These are phyloP conservation scores for Benthosema pterotum DNA, from an alignment of 2,797 vertebrate genomes.

Conservation along the genomic window DNA sequence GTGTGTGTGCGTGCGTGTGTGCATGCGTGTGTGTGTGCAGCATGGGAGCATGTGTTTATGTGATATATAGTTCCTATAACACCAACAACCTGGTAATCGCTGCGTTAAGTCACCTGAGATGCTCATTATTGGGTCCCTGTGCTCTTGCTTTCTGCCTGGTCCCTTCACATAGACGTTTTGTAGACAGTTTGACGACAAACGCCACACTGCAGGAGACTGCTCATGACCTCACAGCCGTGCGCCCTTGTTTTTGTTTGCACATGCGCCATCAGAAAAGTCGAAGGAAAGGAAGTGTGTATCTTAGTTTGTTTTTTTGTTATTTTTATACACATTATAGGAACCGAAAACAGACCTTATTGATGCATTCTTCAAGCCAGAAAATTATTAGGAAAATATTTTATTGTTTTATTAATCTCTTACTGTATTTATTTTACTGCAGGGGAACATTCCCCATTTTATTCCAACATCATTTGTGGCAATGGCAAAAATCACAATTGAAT, in stretches of 20 bases:
- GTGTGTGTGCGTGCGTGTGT: neutral
- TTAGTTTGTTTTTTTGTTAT: no score
- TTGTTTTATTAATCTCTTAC: no score
- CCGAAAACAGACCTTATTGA: no score
- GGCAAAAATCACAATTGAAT: no score
- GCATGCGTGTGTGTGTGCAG: conserved; percentile 23
- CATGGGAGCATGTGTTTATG: neutral
- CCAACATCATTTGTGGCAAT: no score
- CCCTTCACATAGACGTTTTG: conserved; percentile 14
- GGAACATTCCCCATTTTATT: no score
- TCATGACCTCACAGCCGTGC: conserved; percentile 20
- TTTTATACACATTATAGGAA: no score
- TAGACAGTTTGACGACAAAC: neutral
- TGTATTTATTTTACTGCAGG: no score
- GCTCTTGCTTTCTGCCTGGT: conserved; percentile 36
- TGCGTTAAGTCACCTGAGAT: conserved; percentile 77
- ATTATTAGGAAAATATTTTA: no score
- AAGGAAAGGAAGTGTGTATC: no score
- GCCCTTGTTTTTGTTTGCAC: conserved; percentile 34
- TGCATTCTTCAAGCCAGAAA: no score
- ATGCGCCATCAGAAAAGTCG: conserved; percentile 44
- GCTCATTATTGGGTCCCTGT: conserved; percentile 69
- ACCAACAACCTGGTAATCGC: conserved; percentile 74
- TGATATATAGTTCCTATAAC: conserved; percentile 68
- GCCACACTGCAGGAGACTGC: conserved; percentile 33